Base-by-base conservation (phyloP, 2,888 invertebrate species). In the Platerodrilus igneus region DNA sequence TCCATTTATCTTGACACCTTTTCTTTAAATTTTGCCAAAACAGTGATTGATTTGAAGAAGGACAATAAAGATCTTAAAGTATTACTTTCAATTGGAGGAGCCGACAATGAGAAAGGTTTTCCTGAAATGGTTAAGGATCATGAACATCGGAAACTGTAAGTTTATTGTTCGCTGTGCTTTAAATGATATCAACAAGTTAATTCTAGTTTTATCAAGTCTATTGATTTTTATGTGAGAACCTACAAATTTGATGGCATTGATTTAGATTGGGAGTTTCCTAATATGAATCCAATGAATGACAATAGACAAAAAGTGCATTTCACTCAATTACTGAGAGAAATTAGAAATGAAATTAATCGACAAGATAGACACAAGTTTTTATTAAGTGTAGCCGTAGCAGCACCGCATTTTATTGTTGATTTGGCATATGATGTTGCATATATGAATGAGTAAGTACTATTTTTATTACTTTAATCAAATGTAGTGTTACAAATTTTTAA, bases 191-290 rank as follows among this genome's bases (percentile, higher is more conserved):
- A n/a, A n/a, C n/a, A 15, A 9, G 4, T 22, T 37, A 10, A 15
- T 58, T 58, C 42, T 50, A 76, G 75, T 40, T 78, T 79, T 55
- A 75, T 77, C 25, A 58, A 60, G 45, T 74, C 76, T 4, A 68
- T 73, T 11, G 53, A 75, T 49, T 59, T 69, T 41, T 63, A 75
- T 22, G 67, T 81, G 17, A 70, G 70, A 41, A 66, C 68, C 15
- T 74, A 75, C 46, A 69, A 69, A 20, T 64, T 84, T 16, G 84
- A 86, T 64, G 86, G 85, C 4, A 64, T 86, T 1, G 86, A 90
- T 66, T 66, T 89, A 17, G 90, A 90, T 60, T 90, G 88, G 88
- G 92, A 92, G 62, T 92, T 90, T 64, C 91, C 91, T 2, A 81
- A 77, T 1, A 73, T 83, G 57, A 60, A 69, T 18, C 45, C 52